A percentile compares a stretch with the other conserved stretches of the same genome.
Evolutionary conservation across 2,888 invertebrate genomes (phyloP).

Genomic region (Drosophila birchii): DNA sequence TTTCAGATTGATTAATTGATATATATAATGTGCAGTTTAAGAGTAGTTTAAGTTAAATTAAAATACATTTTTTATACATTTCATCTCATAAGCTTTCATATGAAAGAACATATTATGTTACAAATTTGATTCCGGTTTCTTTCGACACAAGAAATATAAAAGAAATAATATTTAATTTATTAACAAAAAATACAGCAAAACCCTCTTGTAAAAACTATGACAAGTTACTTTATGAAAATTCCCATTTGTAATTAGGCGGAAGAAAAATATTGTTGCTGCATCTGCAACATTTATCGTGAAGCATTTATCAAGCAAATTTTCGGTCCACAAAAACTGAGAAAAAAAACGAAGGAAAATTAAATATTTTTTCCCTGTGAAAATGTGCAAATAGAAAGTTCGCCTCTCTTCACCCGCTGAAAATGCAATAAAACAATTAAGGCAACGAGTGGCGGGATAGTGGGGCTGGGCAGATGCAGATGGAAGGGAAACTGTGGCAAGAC

Average conservation of each 20-base stretch:
- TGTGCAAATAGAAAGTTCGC: slow-evolving; percentile 60
- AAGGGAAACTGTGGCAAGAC: slow-evolving; percentile 56
- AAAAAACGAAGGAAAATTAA: slow-evolving; percentile 31
- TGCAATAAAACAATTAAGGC: slow-evolving; percentile 46
- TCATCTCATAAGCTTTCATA: too few relatives aligned
- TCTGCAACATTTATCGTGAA: slow-evolving; percentile 27
- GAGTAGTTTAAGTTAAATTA: too few relatives aligned
- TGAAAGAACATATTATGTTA: background rate
- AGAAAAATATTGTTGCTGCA: slow-evolving; percentile 27
- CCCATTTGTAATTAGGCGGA: slow-evolving; percentile 21
- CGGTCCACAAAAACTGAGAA: slow-evolving; percentile 17
- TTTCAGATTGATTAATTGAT: too few relatives aligned
- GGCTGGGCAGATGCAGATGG: slow-evolving; percentile 18
- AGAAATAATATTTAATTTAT: background rate
- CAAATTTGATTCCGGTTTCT: background rate
- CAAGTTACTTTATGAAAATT: slow-evolving; percentile 10
- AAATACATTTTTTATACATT: too few relatives aligned
- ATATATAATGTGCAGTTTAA: too few relatives aligned
- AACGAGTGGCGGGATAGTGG: slow-evolving; percentile 13
- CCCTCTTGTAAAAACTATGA: background rate
- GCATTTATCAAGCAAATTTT: slow-evolving; percentile 20
- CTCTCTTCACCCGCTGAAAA: slow-evolving; percentile 21
- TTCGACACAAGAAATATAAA: background rate
- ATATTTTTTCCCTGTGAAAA: slow-evolving; percentile 63
- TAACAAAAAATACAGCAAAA: background rate